A percentile compares a stretch with the other conserved stretches of the same genome.
Evolutionary conservation across 30 jellyfish, hydroid and myxozoan species (phyloP).

Genomic region (Aurelia sp.): DNA sequence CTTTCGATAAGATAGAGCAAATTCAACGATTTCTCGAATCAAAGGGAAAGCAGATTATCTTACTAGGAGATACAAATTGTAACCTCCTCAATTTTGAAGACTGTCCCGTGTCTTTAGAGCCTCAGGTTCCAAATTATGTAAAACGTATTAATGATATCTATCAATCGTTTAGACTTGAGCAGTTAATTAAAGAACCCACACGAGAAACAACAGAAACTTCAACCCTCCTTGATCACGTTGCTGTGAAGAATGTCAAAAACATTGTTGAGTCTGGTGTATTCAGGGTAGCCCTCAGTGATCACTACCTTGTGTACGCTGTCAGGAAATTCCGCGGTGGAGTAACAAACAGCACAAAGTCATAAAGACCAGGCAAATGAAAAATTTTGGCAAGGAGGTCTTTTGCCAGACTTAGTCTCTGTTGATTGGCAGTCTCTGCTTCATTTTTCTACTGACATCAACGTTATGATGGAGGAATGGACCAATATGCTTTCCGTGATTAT

Average conservation of each 20-base stretch:
- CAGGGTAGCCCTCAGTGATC: not conserved
- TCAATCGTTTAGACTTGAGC: conserved; percentile 2
- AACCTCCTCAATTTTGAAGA: not conserved
- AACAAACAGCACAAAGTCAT: not conserved
- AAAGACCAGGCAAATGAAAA: conserved; percentile 1
- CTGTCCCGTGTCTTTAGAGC: not conserved
- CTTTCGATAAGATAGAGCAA: not conserved
- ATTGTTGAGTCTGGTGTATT: conserved; percentile 14
- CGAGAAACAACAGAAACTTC: not conserved
- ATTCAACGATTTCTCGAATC: not conserved
- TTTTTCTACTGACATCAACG: not conserved
- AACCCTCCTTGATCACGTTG: too few species aligned
- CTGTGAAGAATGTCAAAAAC: not conserved
- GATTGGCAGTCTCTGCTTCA: not conserved
- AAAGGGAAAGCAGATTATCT: conserved; percentile 1
- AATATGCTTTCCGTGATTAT: not conserved
- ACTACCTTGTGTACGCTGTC: conserved; percentile 2
- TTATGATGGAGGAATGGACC: not conserved
- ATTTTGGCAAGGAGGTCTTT: not conserved
- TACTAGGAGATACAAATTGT: conserved; percentile 4
- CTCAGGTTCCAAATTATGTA: not conserved
- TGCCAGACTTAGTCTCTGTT: not conserved
- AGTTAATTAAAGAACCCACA: not conserved
- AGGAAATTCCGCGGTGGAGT: conserved; percentile 16
- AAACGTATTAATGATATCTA: conserved; percentile 7